Conservation (phyloP, 1,140 invertebrate genomes). For the Vollenhovia emeryi region DNA sequence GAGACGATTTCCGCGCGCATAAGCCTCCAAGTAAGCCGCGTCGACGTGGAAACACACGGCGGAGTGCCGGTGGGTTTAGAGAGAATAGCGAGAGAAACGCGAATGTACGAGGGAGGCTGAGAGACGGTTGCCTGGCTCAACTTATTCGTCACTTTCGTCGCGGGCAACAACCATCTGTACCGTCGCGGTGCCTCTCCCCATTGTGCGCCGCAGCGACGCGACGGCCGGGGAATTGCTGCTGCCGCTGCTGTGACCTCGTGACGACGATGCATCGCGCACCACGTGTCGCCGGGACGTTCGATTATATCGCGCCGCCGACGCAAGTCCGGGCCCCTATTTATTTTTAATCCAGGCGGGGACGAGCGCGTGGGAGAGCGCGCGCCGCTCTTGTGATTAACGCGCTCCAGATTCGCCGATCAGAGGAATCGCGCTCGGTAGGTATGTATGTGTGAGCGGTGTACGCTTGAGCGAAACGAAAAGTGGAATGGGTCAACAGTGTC, state of each 20-base stretch:
- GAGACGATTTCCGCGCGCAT: conserved; percentile 27
- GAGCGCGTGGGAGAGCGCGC: conserved; percentile 34
- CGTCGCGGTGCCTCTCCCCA: neutral
- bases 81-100: conserved; percentile 18
- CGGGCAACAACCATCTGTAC: conserved; percentile 28
- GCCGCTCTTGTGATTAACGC: conserved; percentile 43
- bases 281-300: conserved; percentile 10
- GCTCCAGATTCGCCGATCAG: conserved; percentile 46
- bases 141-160: conserved; percentile 58
- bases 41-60: conserved; percentile 17
- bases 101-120: neutral
- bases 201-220: conserved; percentile 5
- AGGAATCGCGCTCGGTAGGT: neutral
- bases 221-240: neutral
- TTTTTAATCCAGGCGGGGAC: conserved; percentile 35
- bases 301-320: conserved; percentile 15
- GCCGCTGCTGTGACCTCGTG: neutral
- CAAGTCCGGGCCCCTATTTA: conserved; percentile 24
- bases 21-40: conserved; percentile 45
- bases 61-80: neutral
- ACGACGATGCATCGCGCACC: conserved; percentile 5
- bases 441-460: neutral
- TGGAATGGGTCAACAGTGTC: conserved; percentile 18
- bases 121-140: neutral
- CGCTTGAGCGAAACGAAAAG: conserved; percentile 23